Evolutionary conservation across 1,140 invertebrate genomes (phyloP).

Genomic region (Mamestra configurata): DNA sequence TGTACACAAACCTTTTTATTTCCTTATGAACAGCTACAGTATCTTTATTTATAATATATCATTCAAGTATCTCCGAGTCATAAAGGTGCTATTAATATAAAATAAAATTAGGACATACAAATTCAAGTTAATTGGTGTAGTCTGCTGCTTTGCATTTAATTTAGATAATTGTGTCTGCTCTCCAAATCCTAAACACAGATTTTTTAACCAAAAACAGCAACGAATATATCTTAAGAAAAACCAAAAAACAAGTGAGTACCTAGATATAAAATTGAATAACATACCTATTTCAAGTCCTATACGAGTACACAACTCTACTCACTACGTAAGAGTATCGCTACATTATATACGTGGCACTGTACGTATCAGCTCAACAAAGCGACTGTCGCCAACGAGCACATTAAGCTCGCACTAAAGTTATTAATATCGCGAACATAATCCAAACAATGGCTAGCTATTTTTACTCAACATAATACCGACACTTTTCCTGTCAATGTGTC

Average conservation of each 20-base stretch:
- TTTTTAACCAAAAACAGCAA: too few species aligned
- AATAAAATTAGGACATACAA: too few species aligned
- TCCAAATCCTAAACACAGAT: too few species aligned
- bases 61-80: too few species aligned
- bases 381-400: slow-evolving; percentile 33
- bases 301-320: background rate
- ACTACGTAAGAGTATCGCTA: background rate
- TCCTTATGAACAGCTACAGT: background rate
- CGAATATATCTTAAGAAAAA: background rate
- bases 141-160: too few species aligned
- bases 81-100: too few species aligned
- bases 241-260: background rate
- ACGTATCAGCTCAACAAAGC: slow-evolving; percentile 18
- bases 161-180: too few species aligned
- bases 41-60: too few species aligned
- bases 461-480: slow-evolving; percentile 23
- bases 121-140: too few species aligned
- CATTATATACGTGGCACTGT: background rate
- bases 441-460: slow-evolving; percentile 38
- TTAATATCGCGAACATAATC: slow-evolving; percentile 39
- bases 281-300: background rate
- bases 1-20: background rate
- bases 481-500: slow-evolving; percentile 35
- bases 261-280: background rate
- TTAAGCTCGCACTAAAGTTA: slow-evolving; percentile 27